A percentile compares a stretch with the other conserved stretches of the same genome.
Conservation (phyloP, 2,888 invertebrate genomes). For the Apamea crenata region DNA sequence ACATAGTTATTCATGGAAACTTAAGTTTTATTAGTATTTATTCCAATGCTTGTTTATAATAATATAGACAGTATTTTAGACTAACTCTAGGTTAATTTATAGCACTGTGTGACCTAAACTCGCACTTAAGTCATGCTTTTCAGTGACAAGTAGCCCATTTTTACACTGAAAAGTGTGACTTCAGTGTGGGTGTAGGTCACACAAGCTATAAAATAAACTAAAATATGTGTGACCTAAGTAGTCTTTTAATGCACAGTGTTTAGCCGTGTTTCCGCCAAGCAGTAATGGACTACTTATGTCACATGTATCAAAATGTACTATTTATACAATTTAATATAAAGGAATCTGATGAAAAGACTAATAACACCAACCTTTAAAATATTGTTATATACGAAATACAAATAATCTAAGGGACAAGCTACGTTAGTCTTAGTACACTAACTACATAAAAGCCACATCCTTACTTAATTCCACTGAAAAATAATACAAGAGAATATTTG, state of each 20-base stretch:
- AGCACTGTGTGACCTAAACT: too few relatives aligned
- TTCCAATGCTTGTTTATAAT: neutral
- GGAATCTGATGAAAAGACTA: too few relatives aligned
- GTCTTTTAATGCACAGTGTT: too few relatives aligned
- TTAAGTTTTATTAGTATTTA: neutral
- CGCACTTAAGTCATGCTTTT: too few relatives aligned
- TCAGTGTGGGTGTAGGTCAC: too few relatives aligned
- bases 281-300: too few relatives aligned
- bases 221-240: too few relatives aligned
- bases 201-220: too few relatives aligned
- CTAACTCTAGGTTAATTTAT: neutral
- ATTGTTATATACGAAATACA: neutral
- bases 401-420: neutral
- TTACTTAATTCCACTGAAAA: slow-evolving; percentile 3
- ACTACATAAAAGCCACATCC: neutral
- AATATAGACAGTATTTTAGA: neutral
- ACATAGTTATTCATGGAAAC: neutral
- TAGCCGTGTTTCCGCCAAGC: too few relatives aligned
- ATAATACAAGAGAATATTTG: slow-evolving; percentile 18
- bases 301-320: too few relatives aligned
- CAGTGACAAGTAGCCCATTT: too few relatives aligned
- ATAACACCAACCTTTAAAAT: neutral
- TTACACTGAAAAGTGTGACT: neutral
- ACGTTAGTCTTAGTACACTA: neutral
- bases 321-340: too few relatives aligned